A percentile compares a stretch with the other conserved stretches of the same genome.
Conservation (phyloP, 1,140 invertebrate species). For the Cylas formicarius region DNA sequence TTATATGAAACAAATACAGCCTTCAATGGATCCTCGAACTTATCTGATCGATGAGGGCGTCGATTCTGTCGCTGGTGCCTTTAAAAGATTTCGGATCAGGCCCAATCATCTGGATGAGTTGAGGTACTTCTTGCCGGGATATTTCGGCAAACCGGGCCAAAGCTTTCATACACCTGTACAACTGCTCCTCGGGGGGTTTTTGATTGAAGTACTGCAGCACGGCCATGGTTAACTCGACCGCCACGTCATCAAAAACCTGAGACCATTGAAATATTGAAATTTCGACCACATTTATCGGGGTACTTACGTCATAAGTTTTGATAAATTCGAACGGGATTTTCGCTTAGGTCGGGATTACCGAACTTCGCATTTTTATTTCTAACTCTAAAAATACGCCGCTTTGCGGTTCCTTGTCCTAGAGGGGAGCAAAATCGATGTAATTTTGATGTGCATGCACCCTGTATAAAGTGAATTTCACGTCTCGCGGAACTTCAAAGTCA, state of each 20-base stretch:
- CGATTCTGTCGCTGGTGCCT: conserved; percentile 70
- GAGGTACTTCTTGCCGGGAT: conserved; percentile 74
- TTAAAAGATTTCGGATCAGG: conserved; percentile 76
- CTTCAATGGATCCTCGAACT: conserved; percentile 25
- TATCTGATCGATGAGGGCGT: conserved; percentile 70
- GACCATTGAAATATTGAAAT: conserved; percentile 15
- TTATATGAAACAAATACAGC: neutral
- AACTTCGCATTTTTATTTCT: no score
- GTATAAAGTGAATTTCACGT: no score
- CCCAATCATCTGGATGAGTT: conserved; percentile 87
- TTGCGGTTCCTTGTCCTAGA: no score
- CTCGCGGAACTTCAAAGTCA: no score
- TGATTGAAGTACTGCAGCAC: conserved; percentile 79
- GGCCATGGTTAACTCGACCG: conserved; percentile 88
- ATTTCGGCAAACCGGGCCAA: conserved; percentile 73
- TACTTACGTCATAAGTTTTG: neutral
- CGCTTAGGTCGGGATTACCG: no score
- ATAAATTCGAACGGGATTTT: neutral
- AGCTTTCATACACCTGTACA: conserved; percentile 71
- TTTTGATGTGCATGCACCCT: no score
- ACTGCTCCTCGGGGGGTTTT: conserved; percentile 70
- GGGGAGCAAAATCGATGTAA: no score
- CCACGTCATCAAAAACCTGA: conserved; percentile 89
- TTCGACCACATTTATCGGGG: neutral
- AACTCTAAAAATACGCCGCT: no score